Conservation (phyloP, 2,113 vertebrate genomes). For the Aleadryas rufinucha region DNA sequence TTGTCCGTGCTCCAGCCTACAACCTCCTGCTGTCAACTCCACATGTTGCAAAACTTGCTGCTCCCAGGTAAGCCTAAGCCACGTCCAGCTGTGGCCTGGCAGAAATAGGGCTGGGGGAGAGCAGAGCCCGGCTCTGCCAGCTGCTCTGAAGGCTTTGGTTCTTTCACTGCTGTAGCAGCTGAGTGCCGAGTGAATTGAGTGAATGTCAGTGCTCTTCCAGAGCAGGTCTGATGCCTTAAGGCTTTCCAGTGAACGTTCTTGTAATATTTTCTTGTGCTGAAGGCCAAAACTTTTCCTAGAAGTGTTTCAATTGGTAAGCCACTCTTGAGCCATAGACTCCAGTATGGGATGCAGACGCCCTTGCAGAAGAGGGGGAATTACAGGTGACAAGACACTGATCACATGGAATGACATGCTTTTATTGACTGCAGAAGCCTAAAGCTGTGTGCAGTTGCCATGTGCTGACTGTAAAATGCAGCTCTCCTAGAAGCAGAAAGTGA, state of each 20-base stretch:
- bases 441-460: not conserved
- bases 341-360: not conserved
- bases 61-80: conserved; percentile 35
- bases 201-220: not conserved
- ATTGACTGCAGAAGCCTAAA: not conserved
- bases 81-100: not conserved
- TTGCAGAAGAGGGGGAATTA: not conserved
- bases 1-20: not conserved
- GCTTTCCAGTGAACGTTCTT: fast-evolving
- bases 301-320: not conserved
- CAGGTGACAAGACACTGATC: not conserved
- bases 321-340: not conserved
- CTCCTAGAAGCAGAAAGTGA: not conserved
- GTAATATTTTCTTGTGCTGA: not conserved
- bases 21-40: not conserved
- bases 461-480: not conserved
- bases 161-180: not conserved
- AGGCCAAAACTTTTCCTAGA: not conserved
- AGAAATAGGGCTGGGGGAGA: not conserved
- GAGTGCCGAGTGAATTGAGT: not conserved
- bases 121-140: not conserved
- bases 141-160: not conserved
- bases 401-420: not conserved
- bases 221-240: not conserved
- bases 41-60: not conserved